These are phyloP conservation scores for Tetropium fuscum DNA, from an alignment of 2,888 invertebrate genomes.

Conservation along the genomic window DNA sequence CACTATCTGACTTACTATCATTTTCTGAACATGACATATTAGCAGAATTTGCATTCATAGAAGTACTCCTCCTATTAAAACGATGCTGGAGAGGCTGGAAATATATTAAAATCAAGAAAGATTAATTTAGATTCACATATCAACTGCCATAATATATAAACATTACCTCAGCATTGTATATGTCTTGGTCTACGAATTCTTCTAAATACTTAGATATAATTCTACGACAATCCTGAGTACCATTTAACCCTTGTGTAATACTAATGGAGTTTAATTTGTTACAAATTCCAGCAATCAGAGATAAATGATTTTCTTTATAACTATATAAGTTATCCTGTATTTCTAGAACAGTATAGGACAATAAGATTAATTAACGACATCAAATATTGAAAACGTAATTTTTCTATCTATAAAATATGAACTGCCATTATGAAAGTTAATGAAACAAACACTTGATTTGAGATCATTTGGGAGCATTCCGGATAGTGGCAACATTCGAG, in stretches of 20 bases:
- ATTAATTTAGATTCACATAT: too few relatives aligned
- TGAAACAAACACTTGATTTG: too few relatives aligned
- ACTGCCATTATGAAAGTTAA: too few relatives aligned
- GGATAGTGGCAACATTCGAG: too few relatives aligned
- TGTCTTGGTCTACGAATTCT: conserved; percentile 10
- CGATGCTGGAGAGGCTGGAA: background rate
- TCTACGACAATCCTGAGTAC: conserved; percentile 14
- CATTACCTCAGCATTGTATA: conserved; percentile 16
- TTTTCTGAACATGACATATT: conserved; percentile 7
- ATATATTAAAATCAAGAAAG: too few relatives aligned
- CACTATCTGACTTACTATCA: conserved; percentile 4
- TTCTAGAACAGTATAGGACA: conserved; percentile 26
- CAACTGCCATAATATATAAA: too few relatives aligned
- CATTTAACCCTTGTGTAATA: conserved; percentile 9
- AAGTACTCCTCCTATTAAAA: background rate
- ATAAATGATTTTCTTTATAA: conserved; percentile 41
- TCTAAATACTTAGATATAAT: conserved; percentile 15
- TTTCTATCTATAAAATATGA: too few relatives aligned
- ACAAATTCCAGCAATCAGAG: conserved; percentile 34
- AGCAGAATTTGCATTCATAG: background rate
- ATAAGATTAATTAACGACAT: conserved; percentile 8
- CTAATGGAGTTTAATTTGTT: conserved; percentile 20
- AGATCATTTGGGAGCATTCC: too few relatives aligned
- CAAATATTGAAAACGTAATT: too few relatives aligned
- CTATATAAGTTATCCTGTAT: conserved; percentile 37